These are phyloP conservation scores for Drosophila funebris DNA, from an alignment of 1,140 invertebrate genomes.

Conservation along the genomic window DNA sequence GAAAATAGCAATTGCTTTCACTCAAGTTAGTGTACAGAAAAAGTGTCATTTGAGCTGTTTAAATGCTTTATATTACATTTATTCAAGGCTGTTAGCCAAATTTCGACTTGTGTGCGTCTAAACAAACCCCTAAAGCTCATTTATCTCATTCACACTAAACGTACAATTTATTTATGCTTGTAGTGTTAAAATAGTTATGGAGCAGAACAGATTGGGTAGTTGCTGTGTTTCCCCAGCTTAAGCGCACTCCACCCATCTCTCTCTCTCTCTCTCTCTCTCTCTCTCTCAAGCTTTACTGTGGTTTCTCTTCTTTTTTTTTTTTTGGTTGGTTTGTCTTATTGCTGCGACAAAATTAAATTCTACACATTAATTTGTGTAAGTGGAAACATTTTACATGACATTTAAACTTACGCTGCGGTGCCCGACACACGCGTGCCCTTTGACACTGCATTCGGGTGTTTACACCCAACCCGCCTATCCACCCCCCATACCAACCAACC, in stretches of 20 bases:
- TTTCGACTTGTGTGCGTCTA: not conserved
- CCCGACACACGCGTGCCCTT: constrained; percentile 44
- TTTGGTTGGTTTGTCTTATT: constrained; percentile 41
- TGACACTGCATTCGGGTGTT: constrained; percentile 32
- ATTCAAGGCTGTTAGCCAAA: not conserved
- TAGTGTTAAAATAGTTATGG: constrained; percentile 20
- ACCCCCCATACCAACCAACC: not conserved
- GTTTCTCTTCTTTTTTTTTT: not conserved
- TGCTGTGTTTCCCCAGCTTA: not conserved
- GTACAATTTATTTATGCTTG: constrained; percentile 8
- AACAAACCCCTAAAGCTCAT: not conserved
- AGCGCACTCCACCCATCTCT: not conserved
- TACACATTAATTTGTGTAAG: constrained; percentile 82
- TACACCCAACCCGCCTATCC: not conserved
- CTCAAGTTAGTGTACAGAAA: not conserved
- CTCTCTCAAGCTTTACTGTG: not conserved
- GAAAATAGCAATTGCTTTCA: too few species aligned
- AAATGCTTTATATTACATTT: not conserved
- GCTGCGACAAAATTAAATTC: constrained; percentile 69
- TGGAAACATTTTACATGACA: constrained; percentile 82
- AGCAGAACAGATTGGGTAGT: not conserved
- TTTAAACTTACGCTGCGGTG: constrained; percentile 69
- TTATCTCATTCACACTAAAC: not conserved
- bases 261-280: not conserved
- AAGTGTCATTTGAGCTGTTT: not conserved